Evolutionary conservation across 2,888 invertebrate genomes (phyloP).

Genomic region (Sesia bembeciformis): DNA sequence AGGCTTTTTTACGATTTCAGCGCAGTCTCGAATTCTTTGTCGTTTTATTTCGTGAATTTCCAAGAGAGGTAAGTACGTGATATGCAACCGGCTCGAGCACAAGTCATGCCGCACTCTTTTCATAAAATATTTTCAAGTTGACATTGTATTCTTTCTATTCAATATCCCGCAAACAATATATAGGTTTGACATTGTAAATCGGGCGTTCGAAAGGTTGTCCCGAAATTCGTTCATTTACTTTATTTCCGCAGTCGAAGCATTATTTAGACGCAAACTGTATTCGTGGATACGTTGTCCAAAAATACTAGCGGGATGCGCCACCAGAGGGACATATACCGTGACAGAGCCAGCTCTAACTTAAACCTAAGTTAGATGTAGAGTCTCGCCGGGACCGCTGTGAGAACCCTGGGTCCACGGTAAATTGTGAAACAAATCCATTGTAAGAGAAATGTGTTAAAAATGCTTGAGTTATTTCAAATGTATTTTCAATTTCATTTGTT

Average conservation of each 20-base stretch:
- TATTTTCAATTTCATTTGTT: background rate
- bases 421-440: conserved; percentile 30
- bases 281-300: background rate
- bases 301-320: conserved; percentile 28
- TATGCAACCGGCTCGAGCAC: conserved; percentile 33
- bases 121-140: conserved; percentile 57
- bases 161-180: conserved; percentile 23
- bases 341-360: conserved; percentile 45
- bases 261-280: background rate
- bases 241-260: no score
- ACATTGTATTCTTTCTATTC: conserved; percentile 39
- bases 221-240: background rate
- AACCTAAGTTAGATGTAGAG: conserved; percentile 54
- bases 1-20: conserved; percentile 35
- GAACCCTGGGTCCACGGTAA: conserved; percentile 39
- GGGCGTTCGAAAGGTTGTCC: no score
- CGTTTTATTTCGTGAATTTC: conserved; percentile 58
- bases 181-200: background rate
- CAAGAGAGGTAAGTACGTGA: conserved; percentile 44
- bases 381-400: conserved; percentile 32
- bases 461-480: background rate
- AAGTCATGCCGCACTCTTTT: conserved; percentile 27
- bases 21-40: conserved; percentile 45
- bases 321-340: conserved; percentile 43
- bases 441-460: conserved; percentile 15